A percentile compares a stretch with the other conserved stretches of the same genome.
These are phyloP conservation scores for Zophobas morio DNA, from an alignment of 1,140 invertebrate species.

Conservation along the genomic window DNA sequence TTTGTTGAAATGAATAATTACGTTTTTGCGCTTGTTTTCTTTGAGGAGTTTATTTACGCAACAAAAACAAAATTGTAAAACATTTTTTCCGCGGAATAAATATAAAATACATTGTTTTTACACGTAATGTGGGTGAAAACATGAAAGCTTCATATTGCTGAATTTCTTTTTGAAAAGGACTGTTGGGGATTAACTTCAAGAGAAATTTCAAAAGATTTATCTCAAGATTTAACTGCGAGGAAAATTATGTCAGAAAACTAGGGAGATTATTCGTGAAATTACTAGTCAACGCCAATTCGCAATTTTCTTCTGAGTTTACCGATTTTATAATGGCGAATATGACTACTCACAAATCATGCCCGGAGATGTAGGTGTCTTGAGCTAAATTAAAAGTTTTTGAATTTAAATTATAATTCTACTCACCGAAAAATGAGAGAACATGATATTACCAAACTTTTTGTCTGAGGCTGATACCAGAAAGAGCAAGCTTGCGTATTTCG, in stretches of 20 bases:
- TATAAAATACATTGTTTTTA: not conserved
- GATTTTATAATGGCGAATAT: not conserved
- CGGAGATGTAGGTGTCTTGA: no score
- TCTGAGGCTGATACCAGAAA: no score
- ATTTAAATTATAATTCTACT: no score
- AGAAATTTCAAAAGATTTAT: conserved; percentile 10
- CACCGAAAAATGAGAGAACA: no score
- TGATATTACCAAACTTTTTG: no score
- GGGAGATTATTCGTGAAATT: conserved; percentile 7
- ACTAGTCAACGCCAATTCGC: conserved; percentile 17
- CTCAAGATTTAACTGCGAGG: conserved; percentile 8
- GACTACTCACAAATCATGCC: not conserved
- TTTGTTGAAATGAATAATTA: no score
- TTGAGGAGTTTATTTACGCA: no score
- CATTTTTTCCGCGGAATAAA: no score
- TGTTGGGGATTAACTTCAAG: not conserved
- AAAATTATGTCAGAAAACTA: conserved; percentile 9
- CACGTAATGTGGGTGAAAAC: not conserved
- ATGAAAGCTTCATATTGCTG: not conserved
- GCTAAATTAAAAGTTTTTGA: no score
- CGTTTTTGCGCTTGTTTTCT: no score
- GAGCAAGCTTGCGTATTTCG: no score
- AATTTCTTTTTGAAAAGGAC: not conserved
- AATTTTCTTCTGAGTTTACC: not conserved
- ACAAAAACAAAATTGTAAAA: no score